Evolutionary conservation across 2,888 invertebrate genomes (phyloP).

Genomic region (Eupithecia exiguata): DNA sequence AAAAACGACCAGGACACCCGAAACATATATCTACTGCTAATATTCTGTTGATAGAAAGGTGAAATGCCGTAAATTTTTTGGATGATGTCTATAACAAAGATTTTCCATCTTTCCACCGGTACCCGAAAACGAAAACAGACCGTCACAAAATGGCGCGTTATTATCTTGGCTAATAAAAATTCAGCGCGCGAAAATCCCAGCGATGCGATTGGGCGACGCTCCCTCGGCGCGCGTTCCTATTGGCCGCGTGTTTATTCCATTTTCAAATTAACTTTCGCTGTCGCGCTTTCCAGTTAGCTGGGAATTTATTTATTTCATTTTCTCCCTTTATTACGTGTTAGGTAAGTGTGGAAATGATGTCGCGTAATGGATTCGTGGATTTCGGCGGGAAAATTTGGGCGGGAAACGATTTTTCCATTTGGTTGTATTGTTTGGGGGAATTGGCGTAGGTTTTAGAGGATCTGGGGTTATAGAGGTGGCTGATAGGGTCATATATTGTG

Average conservation of each 20-base stretch:
- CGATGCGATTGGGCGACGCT: constrained; percentile 69
- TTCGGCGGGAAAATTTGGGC: constrained; percentile 33
- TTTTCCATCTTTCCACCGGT: constrained; percentile 35
- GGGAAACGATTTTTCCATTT: constrained; percentile 36
- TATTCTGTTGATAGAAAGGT: no score
- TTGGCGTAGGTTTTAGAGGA: constrained; percentile 34
- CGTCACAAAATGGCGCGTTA: constrained; percentile 81
- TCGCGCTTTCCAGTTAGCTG: constrained; percentile 50
- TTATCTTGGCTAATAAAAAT: constrained; percentile 83
- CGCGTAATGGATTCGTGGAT: constrained; percentile 44
- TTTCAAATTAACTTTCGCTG: constrained; percentile 84
- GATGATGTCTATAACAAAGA: no score
- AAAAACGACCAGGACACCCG: no score
- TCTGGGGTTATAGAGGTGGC: constrained; percentile 17
- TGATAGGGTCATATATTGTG: constrained; percentile 33
- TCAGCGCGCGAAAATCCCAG: constrained; percentile 81
- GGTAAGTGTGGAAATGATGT: constrained; percentile 47
- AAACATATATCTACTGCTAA: no score
- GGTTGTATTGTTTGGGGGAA: constrained; percentile 34
- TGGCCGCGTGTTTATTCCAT: constrained; percentile 80
- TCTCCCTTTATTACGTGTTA: constrained; percentile 57
- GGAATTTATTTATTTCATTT: constrained; percentile 62
- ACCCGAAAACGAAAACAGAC: constrained; percentile 67
- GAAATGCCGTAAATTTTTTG: no score
- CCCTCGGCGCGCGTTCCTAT: constrained; percentile 70